Evolutionary conservation across 2,797 vertebrate species (phyloP).

Genomic region (Sylvilagus floridanus): DNA sequence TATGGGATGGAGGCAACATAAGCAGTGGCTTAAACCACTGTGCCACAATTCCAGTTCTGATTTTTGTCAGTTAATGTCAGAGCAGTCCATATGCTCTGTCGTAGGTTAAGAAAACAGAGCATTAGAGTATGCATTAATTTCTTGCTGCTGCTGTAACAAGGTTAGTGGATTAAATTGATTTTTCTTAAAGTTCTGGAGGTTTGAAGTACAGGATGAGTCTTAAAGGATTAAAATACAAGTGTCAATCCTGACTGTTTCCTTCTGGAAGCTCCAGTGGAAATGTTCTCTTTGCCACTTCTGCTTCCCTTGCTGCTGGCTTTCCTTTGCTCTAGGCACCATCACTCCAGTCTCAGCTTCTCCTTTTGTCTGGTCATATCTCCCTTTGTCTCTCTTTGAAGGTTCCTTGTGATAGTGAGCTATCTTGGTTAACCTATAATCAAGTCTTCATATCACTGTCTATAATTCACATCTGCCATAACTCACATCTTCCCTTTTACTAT

Average conservation of each 20-base stretch:
- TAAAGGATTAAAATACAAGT: background rate
- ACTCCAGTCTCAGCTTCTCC: background rate
- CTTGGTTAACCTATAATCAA: background rate
- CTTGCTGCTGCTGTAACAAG: background rate
- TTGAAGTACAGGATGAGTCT: background rate
- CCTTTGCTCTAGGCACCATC: background rate
- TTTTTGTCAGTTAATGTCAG: background rate
- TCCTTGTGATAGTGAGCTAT: background rate
- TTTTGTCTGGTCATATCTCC: background rate
- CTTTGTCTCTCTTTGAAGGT: background rate
- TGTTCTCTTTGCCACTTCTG: background rate
- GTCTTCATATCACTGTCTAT: background rate
- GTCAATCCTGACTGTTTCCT: background rate
- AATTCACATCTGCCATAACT: background rate
- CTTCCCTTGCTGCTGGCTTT: background rate
- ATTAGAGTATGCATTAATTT: background rate
- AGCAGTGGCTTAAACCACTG: too few relatives aligned
- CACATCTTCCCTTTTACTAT: background rate
- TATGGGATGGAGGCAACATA: too few relatives aligned
- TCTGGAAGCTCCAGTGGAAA: background rate
- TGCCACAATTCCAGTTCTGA: too few relatives aligned
- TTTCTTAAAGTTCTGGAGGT: background rate
- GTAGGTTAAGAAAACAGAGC: background rate
- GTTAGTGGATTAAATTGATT: background rate
- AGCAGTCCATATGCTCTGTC: background rate